These are phyloP conservation scores for Willowsia nigromaculata DNA, from an alignment of 2,888 invertebrate species.

Conservation along the genomic window DNA sequence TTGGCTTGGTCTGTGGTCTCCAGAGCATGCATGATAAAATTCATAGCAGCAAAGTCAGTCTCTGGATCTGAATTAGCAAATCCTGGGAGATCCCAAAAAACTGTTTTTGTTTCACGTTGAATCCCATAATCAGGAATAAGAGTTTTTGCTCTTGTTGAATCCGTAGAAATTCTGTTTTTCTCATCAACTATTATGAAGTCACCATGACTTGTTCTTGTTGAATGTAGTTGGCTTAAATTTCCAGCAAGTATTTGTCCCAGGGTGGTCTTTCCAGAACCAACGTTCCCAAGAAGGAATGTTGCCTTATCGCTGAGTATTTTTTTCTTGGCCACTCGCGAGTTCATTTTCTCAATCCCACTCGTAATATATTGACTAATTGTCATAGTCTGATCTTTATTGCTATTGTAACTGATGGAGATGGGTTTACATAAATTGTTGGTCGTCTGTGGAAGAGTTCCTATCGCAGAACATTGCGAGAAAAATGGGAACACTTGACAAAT, in stretches of 20 bases:
- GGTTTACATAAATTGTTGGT: too few relatives aligned
- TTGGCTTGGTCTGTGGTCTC: not conserved
- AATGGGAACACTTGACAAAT: too few relatives aligned
- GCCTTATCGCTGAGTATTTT: too few relatives aligned
- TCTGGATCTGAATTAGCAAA: not conserved
- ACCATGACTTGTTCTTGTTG: not conserved
- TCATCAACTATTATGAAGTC: not conserved
- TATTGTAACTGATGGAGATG: too few relatives aligned
- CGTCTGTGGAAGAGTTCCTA: too few relatives aligned
- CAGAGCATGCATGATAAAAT: not conserved
- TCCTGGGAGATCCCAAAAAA: not conserved
- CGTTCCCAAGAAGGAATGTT: not conserved
- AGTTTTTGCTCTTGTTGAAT: not conserved
- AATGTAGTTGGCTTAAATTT: not conserved
- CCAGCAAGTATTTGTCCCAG: not conserved
- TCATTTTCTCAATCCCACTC: too few relatives aligned
- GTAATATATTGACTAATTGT: too few relatives aligned
- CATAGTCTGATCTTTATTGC: too few relatives aligned
- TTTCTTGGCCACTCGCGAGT: too few relatives aligned
- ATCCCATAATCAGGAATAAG: not conserved
- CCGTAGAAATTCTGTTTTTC: not conserved
- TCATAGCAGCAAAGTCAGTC: not conserved
- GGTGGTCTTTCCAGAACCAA: not conserved
- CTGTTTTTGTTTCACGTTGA: not conserved
- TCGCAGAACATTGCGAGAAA: too few relatives aligned